Evolutionary conservation across 2,797 vertebrate species (phyloP).

Genomic region (Cichlasoma orientale): DNA sequence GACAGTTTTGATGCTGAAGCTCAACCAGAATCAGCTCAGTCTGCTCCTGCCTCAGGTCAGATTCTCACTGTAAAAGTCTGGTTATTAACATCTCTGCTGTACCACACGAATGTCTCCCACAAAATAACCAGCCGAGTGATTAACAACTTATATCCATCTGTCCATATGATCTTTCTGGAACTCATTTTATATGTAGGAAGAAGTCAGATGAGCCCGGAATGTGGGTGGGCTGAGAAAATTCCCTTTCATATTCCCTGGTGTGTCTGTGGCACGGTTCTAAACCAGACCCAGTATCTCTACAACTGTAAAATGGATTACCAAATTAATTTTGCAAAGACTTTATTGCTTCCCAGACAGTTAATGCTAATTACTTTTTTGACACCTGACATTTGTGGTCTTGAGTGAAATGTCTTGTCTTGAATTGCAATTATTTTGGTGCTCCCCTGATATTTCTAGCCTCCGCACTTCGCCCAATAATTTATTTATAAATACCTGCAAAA

Average conservation of each 20-base stretch:
- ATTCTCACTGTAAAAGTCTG: constrained; percentile 5
- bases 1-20: constrained; percentile 9
- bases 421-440: no score
- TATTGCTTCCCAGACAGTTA: not conserved
- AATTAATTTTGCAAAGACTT: not conserved
- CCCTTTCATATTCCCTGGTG: no score
- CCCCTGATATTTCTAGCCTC: no score
- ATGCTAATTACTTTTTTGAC: not conserved
- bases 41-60: not conserved
- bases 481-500: no score
- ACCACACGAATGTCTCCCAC: not conserved
- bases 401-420: no score
- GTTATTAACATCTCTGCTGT: not conserved
- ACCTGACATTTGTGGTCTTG: not conserved
- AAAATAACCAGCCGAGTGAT: no score
- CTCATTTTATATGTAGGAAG: not conserved
- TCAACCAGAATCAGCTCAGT: not conserved
- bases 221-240: no score
- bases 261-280: no score
- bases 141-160: not conserved
- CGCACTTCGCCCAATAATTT: no score
- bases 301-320: not conserved
- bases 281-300: no score
- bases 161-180: not conserved
- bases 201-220: not conserved